Evolutionary conservation across 2,797 vertebrate species (phyloP).

Genomic region (Echeneis naucrates): DNA sequence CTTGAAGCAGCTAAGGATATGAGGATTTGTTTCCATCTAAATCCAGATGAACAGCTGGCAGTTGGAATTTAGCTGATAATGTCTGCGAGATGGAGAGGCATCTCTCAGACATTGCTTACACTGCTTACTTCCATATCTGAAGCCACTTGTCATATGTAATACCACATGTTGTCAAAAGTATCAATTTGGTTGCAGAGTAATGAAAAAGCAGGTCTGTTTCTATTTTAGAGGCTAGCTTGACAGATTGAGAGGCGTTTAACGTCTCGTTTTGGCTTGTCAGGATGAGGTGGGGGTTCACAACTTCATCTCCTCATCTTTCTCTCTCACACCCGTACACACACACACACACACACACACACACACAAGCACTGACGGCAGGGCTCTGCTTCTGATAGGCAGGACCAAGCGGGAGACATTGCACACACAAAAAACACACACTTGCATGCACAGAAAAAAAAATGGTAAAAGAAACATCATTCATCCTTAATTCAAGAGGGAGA

Average conservation of each 20-base stretch:
- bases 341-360: conserved; percentile 44
- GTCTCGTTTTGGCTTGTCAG: conserved; percentile 81
- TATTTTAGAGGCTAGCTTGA: conserved; percentile 79
- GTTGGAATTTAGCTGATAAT: conserved; percentile 73
- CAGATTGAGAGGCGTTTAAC: conserved; percentile 84
- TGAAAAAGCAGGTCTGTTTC: conserved; percentile 79
- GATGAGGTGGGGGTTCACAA: conserved; percentile 64
- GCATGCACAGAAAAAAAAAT: conserved; percentile 58
- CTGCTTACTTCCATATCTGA: conserved; percentile 78
- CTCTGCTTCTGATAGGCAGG: conserved; percentile 78
- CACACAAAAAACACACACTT: conserved; percentile 63
- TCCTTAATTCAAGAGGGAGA: conserved; percentile 78
- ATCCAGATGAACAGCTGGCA: conserved; percentile 81
- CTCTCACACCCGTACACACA: conserved; percentile 48
- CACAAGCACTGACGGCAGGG: conserved; percentile 70
- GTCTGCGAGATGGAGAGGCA: conserved; percentile 75
- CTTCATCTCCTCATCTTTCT: conserved; percentile 78
- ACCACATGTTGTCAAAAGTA: conserved; percentile 79
- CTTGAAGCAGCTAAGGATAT: conserved; percentile 48
- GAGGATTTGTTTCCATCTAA: conserved; percentile 70
- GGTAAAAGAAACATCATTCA: conserved; percentile 77
- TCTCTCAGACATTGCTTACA: conserved; percentile 72
- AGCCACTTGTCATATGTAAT: conserved; percentile 82
- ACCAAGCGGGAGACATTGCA: conserved; percentile 72
- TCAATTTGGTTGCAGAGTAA: conserved; percentile 77